Base-by-base conservation (phyloP, 2,113 vertebrate species). In the Silurus meridionalis region DNA sequence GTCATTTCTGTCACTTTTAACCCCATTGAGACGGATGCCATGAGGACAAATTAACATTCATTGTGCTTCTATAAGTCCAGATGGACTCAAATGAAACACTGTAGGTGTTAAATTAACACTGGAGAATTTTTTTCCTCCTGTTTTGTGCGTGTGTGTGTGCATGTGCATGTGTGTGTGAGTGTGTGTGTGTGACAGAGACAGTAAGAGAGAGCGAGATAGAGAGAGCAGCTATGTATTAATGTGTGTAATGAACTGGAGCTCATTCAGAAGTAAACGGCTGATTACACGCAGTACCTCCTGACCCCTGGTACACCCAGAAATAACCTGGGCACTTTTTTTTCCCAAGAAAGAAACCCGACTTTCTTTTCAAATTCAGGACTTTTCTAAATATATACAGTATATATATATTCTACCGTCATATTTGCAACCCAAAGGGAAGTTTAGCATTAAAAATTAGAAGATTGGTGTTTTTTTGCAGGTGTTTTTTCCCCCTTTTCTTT, bases 21-120 rank as follows among this genome's bases (percentile, higher is more conserved):
- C 78, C 57, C 60, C 78, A 60, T 19, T 48, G 57, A 48, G 77
- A 79, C 15, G 37, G 19, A 80, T 80, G 57, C 60, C 78, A 79
- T 4, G 53, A 80, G 57, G 78, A 80, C 57, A 61, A 80, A 61
- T 80, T 46, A 80, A 21, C 78, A 46, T 28, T 80, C 55, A 79
- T 79, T 79, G 77, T 80, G 55, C 78, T 61, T 58, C 17, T 80
- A 48, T 61, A 48, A 80, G 57, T 80, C 78, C 78, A 80, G 78
- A 61, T 78, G 74, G 74, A 78, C 13, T 0, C 23, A 7, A 53
- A 55, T 80, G 57, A 80, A 48, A 46, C 28, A 80, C 78, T 21
- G 55, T 58, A 60, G 78, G 55, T 80, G 78, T 48, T 46, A 80
- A 80, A 80, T 80, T 80, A 80, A 61, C 78, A 80, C 78, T 61